These are phyloP conservation scores for Helobdella robusta DNA, from an alignment of 2,888 invertebrate genomes.

Conservation along the genomic window DNA sequence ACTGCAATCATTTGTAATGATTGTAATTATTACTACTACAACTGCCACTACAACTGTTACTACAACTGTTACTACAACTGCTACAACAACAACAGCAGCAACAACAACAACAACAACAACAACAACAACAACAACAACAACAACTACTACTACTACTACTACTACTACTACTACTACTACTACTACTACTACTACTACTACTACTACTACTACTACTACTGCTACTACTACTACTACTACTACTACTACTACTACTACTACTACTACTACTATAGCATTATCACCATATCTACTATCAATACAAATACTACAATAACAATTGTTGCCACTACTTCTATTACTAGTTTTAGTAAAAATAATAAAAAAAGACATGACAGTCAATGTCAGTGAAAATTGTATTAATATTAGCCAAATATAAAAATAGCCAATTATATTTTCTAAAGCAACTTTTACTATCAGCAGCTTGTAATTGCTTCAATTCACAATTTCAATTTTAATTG, in stretches of 20 bases:
- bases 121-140: constrained; percentile 18
- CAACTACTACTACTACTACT: constrained; percentile 20
- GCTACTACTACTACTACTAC: constrained; percentile 25
- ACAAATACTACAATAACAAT: constrained; percentile 16
- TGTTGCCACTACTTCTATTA: constrained; percentile 7
- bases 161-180: constrained; percentile 10
- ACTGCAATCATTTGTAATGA: constrained; percentile 19
- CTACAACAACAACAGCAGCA: constrained; percentile 20
- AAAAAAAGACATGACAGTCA: no score
- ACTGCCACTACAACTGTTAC: constrained; percentile 23
- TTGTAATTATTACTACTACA: constrained; percentile 24
- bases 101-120: constrained; percentile 22
- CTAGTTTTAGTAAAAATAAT: constrained; percentile 9
- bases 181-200: constrained; percentile 18
- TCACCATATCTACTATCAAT: constrained; percentile 18
- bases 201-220: constrained; percentile 26
- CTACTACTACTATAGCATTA: constrained; percentile 24
- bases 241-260: constrained; percentile 25
- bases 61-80: constrained; percentile 23
- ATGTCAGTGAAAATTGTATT: no score
- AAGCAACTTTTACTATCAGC: no score
- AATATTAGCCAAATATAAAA: no score
- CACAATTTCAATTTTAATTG: no score
- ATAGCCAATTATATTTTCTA: no score
- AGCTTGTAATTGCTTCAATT: no score